Evolutionary conservation across 2,113 vertebrate genomes (phyloP).

Genomic region (Patagioenas fasciata): DNA sequence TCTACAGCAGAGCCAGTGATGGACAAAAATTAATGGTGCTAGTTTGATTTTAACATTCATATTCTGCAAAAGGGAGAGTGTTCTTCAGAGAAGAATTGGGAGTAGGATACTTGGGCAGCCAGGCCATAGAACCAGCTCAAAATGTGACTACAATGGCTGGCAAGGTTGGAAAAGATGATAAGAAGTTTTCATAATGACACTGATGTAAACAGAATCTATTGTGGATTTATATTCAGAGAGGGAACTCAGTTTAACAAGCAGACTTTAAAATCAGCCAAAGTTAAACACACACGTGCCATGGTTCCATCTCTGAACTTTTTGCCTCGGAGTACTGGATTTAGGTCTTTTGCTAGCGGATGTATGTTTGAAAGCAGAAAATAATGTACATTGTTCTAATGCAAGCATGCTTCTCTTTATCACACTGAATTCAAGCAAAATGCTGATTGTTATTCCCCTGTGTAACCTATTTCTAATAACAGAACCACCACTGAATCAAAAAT

Average conservation of each 20-base stretch:
- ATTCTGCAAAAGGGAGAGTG: background rate
- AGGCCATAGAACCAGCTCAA: background rate
- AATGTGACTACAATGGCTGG: background rate
- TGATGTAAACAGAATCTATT: background rate
- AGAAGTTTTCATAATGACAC: background rate
- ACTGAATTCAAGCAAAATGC: background rate
- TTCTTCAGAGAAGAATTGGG: background rate
- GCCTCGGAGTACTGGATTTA: background rate
- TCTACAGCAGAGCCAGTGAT: background rate
- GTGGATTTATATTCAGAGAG: background rate
- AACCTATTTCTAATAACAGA: background rate
- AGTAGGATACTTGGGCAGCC: background rate
- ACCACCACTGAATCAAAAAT: slow-evolving; percentile 19
- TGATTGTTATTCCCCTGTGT: background rate
- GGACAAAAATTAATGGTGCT: background rate
- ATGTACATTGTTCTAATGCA: background rate
- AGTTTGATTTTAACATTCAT: background rate
- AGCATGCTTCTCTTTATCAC: background rate
- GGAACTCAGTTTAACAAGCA: background rate
- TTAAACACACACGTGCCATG: background rate
- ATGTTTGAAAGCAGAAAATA: background rate
- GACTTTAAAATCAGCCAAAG: background rate
- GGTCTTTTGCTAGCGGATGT: background rate
- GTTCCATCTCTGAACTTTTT: background rate
- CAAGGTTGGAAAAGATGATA: background rate